A percentile compares a stretch with the other conserved stretches of the same genome.
These are phyloP conservation scores for Sinocyclocheilus anophthalmus DNA, from an alignment of 2,113 vertebrate genomes.

Conservation along the genomic window DNA sequence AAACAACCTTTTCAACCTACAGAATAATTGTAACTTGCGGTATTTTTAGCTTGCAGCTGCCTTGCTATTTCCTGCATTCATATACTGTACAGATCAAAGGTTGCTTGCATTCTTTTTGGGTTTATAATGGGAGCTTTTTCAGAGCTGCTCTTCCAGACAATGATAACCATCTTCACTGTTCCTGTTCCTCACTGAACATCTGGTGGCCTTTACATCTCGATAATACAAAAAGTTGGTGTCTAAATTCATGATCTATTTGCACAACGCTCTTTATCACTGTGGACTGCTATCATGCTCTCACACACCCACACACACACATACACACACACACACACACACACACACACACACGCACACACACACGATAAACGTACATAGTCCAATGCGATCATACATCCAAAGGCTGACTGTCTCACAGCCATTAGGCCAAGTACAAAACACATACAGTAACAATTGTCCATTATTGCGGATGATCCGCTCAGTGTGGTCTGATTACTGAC, in stretches of 20 bases:
- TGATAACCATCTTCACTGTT: not conserved
- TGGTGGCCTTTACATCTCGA: not conserved
- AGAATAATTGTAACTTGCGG: not conserved
- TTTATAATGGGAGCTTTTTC: constrained; percentile 35
- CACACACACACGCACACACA: too few species aligned
- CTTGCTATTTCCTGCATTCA: not conserved
- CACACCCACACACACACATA: not conserved
- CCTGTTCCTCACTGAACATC: constrained; percentile 15
- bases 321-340: too few species aligned
- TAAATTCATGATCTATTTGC: not conserved
- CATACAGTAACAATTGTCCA: not conserved
- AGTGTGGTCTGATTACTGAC: constrained; percentile 1
- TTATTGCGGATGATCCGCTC: not conserved
- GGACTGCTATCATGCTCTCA: not conserved
- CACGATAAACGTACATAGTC: too few species aligned
- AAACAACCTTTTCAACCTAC: too few species aligned
- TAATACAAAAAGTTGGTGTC: not conserved
- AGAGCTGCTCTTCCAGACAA: constrained; percentile 8
- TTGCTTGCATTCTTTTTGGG: constrained; percentile 34
- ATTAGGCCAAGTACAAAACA: not conserved
- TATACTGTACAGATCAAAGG: constrained; percentile 24
- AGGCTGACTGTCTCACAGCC: not conserved
- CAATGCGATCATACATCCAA: not conserved
- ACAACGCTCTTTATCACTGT: too few species aligned
- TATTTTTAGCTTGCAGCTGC: not conserved